These are phyloP conservation scores for Sebastes kiyomatsui DNA, from an alignment of 2,797 vertebrate genomes.

Conservation along the genomic window DNA sequence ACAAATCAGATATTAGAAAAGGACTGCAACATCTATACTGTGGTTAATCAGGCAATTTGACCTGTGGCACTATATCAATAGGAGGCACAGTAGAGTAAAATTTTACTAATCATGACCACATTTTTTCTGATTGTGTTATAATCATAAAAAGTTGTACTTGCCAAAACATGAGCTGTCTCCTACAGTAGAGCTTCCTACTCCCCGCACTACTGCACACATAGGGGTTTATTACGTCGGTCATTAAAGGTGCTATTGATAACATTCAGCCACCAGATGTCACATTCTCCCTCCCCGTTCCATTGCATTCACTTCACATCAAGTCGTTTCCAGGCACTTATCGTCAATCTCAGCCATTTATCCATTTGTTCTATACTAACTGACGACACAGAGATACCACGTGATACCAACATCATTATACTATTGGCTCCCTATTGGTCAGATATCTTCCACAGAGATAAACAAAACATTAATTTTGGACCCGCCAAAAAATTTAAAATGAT, in stretches of 20 bases:
- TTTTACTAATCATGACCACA: neutral
- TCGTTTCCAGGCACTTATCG: no score
- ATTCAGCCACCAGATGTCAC: no score
- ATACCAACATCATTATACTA: no score
- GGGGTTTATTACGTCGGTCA: neutral
- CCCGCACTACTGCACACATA: conserved; percentile 3
- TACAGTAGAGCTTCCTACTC: neutral
- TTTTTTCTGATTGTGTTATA: conserved; percentile 7
- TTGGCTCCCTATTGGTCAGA: no score
- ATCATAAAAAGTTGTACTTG: conserved; percentile 1
- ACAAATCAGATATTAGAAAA: conserved; percentile 11
- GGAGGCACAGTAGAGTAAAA: neutral
- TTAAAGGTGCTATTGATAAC: neutral
- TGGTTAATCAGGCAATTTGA: conserved; percentile 10
- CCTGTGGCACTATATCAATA: neutral
- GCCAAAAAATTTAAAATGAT: no score
- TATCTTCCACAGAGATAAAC: no score
- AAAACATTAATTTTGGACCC: no score
- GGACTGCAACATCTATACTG: neutral
- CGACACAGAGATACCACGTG: no score
- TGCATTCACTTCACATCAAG: no score
- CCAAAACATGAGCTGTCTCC: conserved; percentile 7
- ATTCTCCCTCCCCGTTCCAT: no score
- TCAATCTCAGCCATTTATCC: no score
- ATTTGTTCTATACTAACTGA: no score